phyloP scores from a whole-genome alignment of 2,113 vertebrate species.

The Sinocyclocheilus grahami region DNA sequence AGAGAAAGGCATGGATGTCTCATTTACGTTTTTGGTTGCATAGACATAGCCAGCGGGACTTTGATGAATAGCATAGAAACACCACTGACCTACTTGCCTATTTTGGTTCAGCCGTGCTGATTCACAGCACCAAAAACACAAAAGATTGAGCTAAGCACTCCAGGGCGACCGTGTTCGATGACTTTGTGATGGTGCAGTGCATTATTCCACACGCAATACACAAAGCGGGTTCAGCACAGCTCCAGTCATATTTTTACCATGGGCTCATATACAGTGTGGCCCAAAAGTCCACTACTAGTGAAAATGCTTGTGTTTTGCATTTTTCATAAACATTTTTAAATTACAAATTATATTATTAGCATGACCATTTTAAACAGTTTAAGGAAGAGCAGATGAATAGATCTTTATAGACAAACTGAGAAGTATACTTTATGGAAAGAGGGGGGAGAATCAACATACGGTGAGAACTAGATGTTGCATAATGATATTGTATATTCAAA shows the following conservation, averaged over 20 bases:
- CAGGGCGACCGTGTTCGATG: slow-evolving; percentile 14
- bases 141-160: slow-evolving; percentile 36
- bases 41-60: slow-evolving; percentile 37
- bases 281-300: background rate
- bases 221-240: background rate
- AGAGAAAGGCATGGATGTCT: slow-evolving; percentile 7
- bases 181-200: slow-evolving; percentile 16
- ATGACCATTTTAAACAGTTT: too few species aligned
- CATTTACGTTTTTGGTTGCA: slow-evolving; percentile 13
- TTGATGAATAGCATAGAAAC: slow-evolving; percentile 54
- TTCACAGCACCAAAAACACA: slow-evolving; percentile 49
- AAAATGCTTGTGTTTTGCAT: background rate
- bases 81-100: slow-evolving; percentile 53
- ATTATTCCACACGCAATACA: slow-evolving; percentile 7
- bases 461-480: background rate
- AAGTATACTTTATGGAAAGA: background rate
- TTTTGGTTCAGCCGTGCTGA: slow-evolving; percentile 51
- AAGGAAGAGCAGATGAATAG: background rate
- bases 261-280: background rate
- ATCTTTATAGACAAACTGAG: background rate
- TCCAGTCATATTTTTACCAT: background rate
- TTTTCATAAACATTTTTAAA: background rate
- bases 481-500: slow-evolving; percentile 25
- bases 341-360: too few species aligned
- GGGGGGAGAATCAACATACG: background rate